Evolutionary conservation across 2,888 invertebrate genomes (phyloP), one percentile per base, ranked within the genome.

Genomic region (Drosophila sordidula): DNA sequence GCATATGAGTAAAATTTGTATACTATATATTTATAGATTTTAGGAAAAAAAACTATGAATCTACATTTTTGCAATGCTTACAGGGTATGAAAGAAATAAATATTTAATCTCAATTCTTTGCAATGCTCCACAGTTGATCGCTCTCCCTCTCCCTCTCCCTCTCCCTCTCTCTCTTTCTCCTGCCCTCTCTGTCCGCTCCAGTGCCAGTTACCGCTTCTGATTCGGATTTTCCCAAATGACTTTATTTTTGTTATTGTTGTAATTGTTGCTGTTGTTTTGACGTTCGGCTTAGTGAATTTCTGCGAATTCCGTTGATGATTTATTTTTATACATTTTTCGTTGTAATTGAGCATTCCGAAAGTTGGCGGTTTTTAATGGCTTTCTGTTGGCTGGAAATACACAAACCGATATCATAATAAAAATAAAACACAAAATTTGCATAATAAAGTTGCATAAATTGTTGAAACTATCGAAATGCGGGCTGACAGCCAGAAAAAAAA

Each of bases 291-390:
- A 16, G 26, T 34, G 56, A 70, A 55, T 75, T 75, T 71, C 71
- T 56, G 67, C 61, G 76, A 75, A 75, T 49, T 75, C 55, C 34
- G 51, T 45, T 54, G 59, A 59, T 58, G 57, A 66, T 74, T 61
- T 74, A 75, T 75, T 70, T 75, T 71, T 67, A 66, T 45, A 70
- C 55, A 67, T 67, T 58, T 75, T 71, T 76, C 62, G 51, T 51
- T 49, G 51, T 56, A 70, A 75, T 41, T 55, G 50, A 58, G 68
- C 51, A 51, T 55, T 61, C 57, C 18, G 62, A 61, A 72, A 67
- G 75, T 75, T 74, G 54, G 42, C 75, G n/a, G 16, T 18, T 64
- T 75, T 54, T 56, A 65, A 70, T 65, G 54, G 38, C 22, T 65
- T 70, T 70, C 52, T 25, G 63, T 55, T 74, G 41, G 26, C 64